Percentiles rank a stretch among this genome's conserved stretches.
These are phyloP conservation scores for Eupeodes corollae DNA, from an alignment of 1,140 invertebrate species.

Conservation along the genomic window DNA sequence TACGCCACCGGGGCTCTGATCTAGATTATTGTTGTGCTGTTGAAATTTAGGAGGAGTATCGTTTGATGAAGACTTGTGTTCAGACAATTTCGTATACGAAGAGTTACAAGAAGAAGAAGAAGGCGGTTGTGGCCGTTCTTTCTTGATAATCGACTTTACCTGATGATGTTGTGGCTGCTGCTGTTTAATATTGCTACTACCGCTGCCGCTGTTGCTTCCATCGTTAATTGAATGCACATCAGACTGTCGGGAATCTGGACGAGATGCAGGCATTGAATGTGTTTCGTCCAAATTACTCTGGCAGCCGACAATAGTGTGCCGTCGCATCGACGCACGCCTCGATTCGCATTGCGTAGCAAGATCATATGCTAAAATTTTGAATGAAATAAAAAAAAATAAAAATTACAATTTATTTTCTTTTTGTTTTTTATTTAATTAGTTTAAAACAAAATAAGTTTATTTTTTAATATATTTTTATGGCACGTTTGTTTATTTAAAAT, in stretches of 20 bases:
- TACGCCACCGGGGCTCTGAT: constrained; percentile 6
- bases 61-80: constrained; percentile 4
- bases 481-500: no score
- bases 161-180: constrained; percentile 5
- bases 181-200: neutral
- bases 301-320: constrained; percentile 55
- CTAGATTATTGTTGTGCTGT: constrained; percentile 12
- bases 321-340: constrained; percentile 51
- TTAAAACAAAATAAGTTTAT: no score
- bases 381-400: neutral
- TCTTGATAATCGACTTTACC: neutral
- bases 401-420: no score
- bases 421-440: no score
- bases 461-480: no score
- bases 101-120: no score
- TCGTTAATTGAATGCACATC: constrained; percentile 16
- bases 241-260: constrained; percentile 46
- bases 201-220: no score
- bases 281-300: constrained; percentile 42
- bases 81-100: no score
- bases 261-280: constrained; percentile 60
- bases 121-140: no score
- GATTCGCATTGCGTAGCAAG: constrained; percentile 66
- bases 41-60: constrained; percentile 9
- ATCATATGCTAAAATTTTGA: constrained; percentile 52